These are phyloP conservation scores for Holotrichia oblita DNA, from an alignment of 1,140 invertebrate species.

Conservation along the genomic window DNA sequence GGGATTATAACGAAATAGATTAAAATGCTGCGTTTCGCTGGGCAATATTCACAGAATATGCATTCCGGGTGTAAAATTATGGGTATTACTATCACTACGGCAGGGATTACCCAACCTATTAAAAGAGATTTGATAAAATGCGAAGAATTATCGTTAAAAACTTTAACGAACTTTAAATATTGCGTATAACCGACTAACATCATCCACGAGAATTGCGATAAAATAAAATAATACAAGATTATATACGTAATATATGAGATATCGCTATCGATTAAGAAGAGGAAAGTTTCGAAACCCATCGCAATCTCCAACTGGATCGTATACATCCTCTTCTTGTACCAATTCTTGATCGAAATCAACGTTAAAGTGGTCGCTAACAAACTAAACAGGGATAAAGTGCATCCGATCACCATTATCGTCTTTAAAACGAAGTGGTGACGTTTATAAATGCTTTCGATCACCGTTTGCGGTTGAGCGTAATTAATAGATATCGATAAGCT, in stretches of 20 bases:
- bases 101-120: conserved; percentile 55
- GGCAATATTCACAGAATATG: conserved; percentile 63
- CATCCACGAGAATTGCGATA: conserved; percentile 73
- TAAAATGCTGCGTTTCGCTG: conserved; percentile 65
- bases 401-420: conserved; percentile 68
- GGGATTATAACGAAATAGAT: conserved; percentile 66
- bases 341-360: conserved; percentile 65
- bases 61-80: conserved; percentile 61
- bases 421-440: conserved; percentile 58
- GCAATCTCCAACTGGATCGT: conserved; percentile 69
- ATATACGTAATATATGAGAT: conserved; percentile 65
- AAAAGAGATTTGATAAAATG: conserved; percentile 54
- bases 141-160: conserved; percentile 62
- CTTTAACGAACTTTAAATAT: conserved; percentile 68
- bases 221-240: conserved; percentile 68
- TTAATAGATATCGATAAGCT: conserved; percentile 27
- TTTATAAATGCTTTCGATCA: conserved; percentile 5
- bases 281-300: conserved; percentile 66
- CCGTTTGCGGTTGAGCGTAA: conserved; percentile 37
- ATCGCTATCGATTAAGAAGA: conserved; percentile 63
- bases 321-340: conserved; percentile 68
- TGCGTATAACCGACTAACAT: conserved; percentile 69
- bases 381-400: conserved; percentile 67
- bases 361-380: conserved; percentile 68
- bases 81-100: conserved; percentile 47